A percentile compares a stretch with the other conserved stretches of the same genome.
phyloP scores from a whole-genome alignment of 2,113 vertebrate species.

The Scomber colias region DNA sequence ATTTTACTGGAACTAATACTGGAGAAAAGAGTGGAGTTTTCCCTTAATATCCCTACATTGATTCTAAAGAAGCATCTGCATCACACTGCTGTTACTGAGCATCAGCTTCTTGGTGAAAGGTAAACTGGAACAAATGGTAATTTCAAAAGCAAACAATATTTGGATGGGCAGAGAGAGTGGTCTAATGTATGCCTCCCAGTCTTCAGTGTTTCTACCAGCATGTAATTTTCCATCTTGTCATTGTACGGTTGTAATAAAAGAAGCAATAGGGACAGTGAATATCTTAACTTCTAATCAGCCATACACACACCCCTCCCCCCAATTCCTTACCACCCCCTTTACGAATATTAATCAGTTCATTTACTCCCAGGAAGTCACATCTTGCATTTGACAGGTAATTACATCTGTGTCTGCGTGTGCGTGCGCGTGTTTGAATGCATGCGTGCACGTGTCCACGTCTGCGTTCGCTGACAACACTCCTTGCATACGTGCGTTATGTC shows the following conservation, averaged over 20 bases:
- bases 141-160: background rate
- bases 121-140: constrained; percentile 16
- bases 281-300: constrained; percentile 72
- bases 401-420: constrained; percentile 27
- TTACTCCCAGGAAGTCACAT: constrained; percentile 74
- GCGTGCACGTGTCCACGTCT: background rate
- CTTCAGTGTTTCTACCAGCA: constrained; percentile 12
- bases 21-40: constrained; percentile 5
- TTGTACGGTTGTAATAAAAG: constrained; percentile 53
- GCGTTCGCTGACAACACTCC: background rate
- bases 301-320: background rate
- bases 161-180: background rate
- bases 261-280: constrained; percentile 52
- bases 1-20: too few relatives aligned
- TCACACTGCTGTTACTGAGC: constrained; percentile 13
- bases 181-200: background rate
- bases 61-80: background rate
- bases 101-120: background rate
- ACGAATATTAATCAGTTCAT: constrained; percentile 79
- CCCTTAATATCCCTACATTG: background rate
- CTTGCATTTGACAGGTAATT: constrained; percentile 80
- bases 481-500: background rate
- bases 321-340: constrained; percentile 6
- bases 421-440: background rate
- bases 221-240: constrained; percentile 58